Evolutionary conservation across 2,113 vertebrate genomes (phyloP).

Genomic region (Gambusia affinis): DNA sequence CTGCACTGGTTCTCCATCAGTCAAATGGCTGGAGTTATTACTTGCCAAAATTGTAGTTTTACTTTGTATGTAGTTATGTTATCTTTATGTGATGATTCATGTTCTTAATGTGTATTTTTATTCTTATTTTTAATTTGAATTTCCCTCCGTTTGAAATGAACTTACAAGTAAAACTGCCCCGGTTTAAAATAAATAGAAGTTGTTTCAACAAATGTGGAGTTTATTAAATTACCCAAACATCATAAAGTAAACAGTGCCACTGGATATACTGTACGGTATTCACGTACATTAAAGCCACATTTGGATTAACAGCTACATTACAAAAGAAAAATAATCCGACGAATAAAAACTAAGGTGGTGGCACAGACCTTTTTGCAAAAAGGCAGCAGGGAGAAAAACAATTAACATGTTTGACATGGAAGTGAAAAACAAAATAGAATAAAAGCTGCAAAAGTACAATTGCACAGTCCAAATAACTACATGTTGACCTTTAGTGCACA

Average conservation of each 20-base stretch:
- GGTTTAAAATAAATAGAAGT: conserved; percentile 18
- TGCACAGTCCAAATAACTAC: conserved; percentile 73
- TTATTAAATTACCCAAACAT: conserved; percentile 79
- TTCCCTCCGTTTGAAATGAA: background rate
- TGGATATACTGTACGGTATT: conserved; percentile 48
- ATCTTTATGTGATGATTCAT: no score
- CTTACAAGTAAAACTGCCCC: background rate
- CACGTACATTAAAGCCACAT: conserved; percentile 58
- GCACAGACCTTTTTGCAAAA: conserved; percentile 70
- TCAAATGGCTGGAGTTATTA: no score
- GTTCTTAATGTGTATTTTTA: no score
- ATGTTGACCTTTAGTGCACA: background rate
- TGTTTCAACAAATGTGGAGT: conserved; percentile 67
- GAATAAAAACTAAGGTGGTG: conserved; percentile 66
- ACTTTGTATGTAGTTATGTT: no score
- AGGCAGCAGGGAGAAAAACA: conserved; percentile 67
- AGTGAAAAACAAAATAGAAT: conserved; percentile 57
- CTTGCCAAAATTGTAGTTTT: no score
- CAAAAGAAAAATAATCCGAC: conserved; percentile 69
- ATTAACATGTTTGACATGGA: conserved; percentile 57
- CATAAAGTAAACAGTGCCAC: conserved; percentile 67
- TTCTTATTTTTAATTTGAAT: background rate
- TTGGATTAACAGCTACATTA: conserved; percentile 67
- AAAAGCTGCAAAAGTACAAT: conserved; percentile 63
- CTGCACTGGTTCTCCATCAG: no score